Base-by-base conservation (phyloP, 2,113 vertebrate genomes). In the Oreochromis aureus region DNA sequence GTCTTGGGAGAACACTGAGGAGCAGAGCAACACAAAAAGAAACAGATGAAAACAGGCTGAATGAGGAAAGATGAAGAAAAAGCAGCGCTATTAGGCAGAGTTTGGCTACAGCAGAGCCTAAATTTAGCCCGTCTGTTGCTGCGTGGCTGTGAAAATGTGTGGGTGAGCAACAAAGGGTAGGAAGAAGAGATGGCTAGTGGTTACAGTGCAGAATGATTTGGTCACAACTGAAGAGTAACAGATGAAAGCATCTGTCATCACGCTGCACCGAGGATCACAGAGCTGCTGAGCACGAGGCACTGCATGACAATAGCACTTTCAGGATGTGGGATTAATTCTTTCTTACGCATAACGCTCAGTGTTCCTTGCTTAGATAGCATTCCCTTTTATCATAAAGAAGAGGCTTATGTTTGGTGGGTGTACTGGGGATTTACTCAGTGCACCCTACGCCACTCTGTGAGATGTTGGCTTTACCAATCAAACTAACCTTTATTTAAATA, bases 111-210 rank as follows among this genome's bases (percentile, higher is more conserved):
- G 85, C 15, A 8, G 41, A 27, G 84, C 63, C 90, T 96, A 95
- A 95, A 93, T 96, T 95, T 96, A 95, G 93, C 89, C 63, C 0
- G 76, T 90, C 71, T 92, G 91, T 95, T 94, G 89, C 89, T 88
- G 89, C 86, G 55, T 54, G 87, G 82, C 86, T 86, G 27, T 83
- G 83, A 89, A 86, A 71, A 78, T 86, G 84, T 16, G 87, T 83
- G 89, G 82, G 91, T 4, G 51, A 83, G 46, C 30, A 80, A 81
- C 32, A 89, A 86, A 91, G 69, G 81, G 51, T 11, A 2, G 59
- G 78, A 86, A 71, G 76, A 66, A 44, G 89, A 82, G 81, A 78
- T 39, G 84, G 59, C 41, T 54, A 4, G 63, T 9, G 86, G 87
- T 84, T 55, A 63, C 86, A 54, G 22, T 63, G 81, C 63, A 58